A percentile compares a stretch with the other conserved stretches of the same genome.
These are phyloP conservation scores for Mythimna vitellina DNA, from an alignment of 2,888 invertebrate genomes.

Conservation along the genomic window DNA sequence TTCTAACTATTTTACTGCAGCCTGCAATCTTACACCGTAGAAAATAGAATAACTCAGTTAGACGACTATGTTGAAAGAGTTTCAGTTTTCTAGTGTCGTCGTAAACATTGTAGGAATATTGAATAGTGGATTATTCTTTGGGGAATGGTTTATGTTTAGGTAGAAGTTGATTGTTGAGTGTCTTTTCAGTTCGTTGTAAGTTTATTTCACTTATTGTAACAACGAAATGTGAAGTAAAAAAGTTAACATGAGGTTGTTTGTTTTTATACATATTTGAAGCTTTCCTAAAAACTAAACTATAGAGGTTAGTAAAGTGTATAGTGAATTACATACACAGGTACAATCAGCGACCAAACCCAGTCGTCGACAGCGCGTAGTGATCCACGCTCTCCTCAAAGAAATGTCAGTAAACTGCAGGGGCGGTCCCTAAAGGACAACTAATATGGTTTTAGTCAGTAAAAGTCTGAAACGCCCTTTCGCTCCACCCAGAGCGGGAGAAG, in stretches of 20 bases:
- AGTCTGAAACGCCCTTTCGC: no score
- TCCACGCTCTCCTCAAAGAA: no score
- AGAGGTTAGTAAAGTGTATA: no score
- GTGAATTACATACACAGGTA: no score
- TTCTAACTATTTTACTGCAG: conserved; percentile 81
- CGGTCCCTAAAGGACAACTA: no score
- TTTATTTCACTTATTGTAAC: conserved; percentile 27
- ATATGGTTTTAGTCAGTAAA: no score
- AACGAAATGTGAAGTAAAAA: neutral
- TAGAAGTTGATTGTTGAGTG: conserved; percentile 35
- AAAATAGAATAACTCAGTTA: conserved; percentile 68
- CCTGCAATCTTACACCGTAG: conserved; percentile 73
- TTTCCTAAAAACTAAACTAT: neutral
- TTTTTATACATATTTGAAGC: neutral
- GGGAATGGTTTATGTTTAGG: conserved; percentile 56
- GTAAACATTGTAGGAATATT: conserved; percentile 69
- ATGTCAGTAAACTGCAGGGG: no score
- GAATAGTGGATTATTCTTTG: conserved; percentile 60
- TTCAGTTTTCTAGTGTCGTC: conserved; percentile 62
- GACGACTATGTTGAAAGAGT: conserved; percentile 67
- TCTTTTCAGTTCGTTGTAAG: conserved; percentile 11
- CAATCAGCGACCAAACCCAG: no score
- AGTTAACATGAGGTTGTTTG: neutral
- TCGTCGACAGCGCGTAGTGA: no score
- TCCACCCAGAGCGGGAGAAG: no score